Evolutionary conservation across 92 coral and sea anemone species (phyloP).

Genomic region (Phenganax subtilis): DNA sequence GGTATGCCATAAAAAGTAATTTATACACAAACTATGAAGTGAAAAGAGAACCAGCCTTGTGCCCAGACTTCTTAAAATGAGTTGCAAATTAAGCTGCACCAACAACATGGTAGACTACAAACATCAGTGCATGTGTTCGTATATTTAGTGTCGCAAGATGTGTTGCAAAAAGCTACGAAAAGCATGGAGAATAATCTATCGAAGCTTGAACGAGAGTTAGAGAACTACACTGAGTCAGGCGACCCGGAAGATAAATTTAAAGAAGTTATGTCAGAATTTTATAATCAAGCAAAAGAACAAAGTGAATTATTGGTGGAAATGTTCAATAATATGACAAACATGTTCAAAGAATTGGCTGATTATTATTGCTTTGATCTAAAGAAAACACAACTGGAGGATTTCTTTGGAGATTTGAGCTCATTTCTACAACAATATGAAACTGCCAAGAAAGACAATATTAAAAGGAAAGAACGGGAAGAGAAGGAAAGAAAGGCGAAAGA

Average conservation of each 20-base stretch:
- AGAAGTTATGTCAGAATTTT: slow-evolving; percentile 75
- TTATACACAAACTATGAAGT: background rate
- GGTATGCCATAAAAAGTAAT: slow-evolving; percentile 43
- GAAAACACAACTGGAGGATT: slow-evolving; percentile 89
- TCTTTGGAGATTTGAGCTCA: slow-evolving; percentile 88
- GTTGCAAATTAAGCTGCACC: background rate
- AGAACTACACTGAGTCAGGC: slow-evolving; percentile 47
- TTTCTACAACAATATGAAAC: slow-evolving; percentile 68
- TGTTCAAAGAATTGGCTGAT: slow-evolving; percentile 85
- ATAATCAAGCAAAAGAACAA: slow-evolving; percentile 80
- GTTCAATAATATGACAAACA: slow-evolving; percentile 95
- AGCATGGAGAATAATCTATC: slow-evolving; percentile 70
- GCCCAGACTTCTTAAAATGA: too few species aligned
- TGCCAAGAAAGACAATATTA: slow-evolving; percentile 83
- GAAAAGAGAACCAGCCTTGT: too few species aligned
- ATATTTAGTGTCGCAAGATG: slow-evolving; percentile 79
- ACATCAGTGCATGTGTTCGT: background rate
- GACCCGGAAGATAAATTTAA: slow-evolving; percentile 82
- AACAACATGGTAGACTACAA: too few species aligned
- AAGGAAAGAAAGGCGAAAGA: slow-evolving; percentile 86
- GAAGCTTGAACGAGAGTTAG: slow-evolving; percentile 80
- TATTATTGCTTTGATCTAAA: slow-evolving; percentile 86
- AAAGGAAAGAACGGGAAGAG: slow-evolving; percentile 86
- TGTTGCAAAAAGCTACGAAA: slow-evolving; percentile 75
- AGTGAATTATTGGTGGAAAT: slow-evolving; percentile 90